Conservation (phyloP, 1,140 invertebrate genomes). For the Episyrphus balteatus region DNA sequence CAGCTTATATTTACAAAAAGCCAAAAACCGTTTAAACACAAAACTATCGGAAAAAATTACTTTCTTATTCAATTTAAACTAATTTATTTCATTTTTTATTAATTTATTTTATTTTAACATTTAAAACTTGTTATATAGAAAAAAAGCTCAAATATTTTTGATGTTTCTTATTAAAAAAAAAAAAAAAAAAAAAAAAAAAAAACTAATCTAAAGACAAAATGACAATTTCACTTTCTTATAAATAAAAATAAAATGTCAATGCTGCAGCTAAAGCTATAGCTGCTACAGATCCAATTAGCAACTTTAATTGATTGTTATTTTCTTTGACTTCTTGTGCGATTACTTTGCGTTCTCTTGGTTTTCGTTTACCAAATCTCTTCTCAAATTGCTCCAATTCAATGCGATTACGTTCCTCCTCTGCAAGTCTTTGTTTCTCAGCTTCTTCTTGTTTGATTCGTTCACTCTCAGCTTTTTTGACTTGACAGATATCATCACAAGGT, state of each 20-base stretch:
- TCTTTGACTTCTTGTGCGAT: conserved; percentile 12
- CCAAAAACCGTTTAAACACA: conserved; percentile 5
- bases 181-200: too few relatives aligned
- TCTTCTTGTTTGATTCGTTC: conserved; percentile 41
- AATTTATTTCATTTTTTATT: too few relatives aligned
- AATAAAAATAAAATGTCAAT: conserved; percentile 18
- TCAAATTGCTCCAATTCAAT: conserved; percentile 60
- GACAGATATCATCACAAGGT: conserved; percentile 52
- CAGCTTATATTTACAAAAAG: conserved; percentile 44
- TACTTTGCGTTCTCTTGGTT: conserved; percentile 38
- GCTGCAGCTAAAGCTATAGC: conserved; percentile 17
- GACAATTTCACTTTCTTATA: too few relatives aligned
- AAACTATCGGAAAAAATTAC: too few relatives aligned
- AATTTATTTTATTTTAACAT: too few relatives aligned
- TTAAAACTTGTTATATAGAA: too few relatives aligned
- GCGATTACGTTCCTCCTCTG: conserved; percentile 53
- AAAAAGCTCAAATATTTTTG: too few relatives aligned
- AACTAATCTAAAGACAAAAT: too few relatives aligned
- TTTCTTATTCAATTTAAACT: too few relatives aligned
- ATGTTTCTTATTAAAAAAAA: too few relatives aligned
- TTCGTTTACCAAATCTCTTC: conserved; percentile 54
- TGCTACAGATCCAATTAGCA: conserved; percentile 10
- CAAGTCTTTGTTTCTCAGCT: conserved; percentile 41
- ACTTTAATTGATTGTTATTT: conserved; percentile 16
- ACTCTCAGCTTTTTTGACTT: conserved; percentile 43